Percentiles rank a stretch among this genome's conserved stretches.
These are phyloP conservation scores for Acronicta alni DNA, from an alignment of 2,888 invertebrate species.

Conservation along the genomic window DNA sequence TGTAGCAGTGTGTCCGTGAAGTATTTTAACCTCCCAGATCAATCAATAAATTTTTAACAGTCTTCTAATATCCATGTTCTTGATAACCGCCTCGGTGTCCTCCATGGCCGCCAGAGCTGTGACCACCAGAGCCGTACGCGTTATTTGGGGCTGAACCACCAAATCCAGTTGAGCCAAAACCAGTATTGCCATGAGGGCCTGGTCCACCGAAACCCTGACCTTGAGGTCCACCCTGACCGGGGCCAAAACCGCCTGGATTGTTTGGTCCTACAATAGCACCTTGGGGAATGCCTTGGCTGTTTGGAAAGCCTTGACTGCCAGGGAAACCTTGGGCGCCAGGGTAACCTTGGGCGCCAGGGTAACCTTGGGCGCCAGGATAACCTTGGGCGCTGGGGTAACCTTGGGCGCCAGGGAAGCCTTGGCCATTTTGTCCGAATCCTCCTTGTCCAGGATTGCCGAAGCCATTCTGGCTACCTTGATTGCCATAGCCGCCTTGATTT, in stretches of 20 bases:
- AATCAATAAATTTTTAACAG: neutral
- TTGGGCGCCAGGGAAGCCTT: conserved; percentile 22
- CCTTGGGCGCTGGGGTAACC: conserved; percentile 4
- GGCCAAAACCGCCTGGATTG: conserved; percentile 12
- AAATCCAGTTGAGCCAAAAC: conserved; percentile 23
- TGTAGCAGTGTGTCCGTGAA: no score
- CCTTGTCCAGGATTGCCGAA: neutral
- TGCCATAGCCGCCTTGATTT: neutral
- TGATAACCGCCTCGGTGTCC: conserved; percentile 43
- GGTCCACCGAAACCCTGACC: conserved; percentile 23
- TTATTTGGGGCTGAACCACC: conserved; percentile 33
- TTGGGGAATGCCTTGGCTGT: conserved; percentile 33
- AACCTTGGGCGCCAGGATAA: conserved; percentile 1
- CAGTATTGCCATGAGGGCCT: conserved; percentile 1
- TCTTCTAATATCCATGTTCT: conserved; percentile 45
- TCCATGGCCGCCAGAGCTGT: conserved; percentile 17
- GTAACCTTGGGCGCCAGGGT: conserved; percentile 1
- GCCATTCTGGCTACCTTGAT: conserved; percentile 4
- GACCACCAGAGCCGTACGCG: conserved; percentile 35
- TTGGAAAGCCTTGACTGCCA: conserved; percentile 36
- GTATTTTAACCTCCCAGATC: neutral
- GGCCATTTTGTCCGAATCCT: conserved; percentile 7
- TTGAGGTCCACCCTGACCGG: conserved; percentile 8
- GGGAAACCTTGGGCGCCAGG: conserved; percentile 28
- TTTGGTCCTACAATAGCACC: conserved; percentile 20